A percentile compares a stretch with the other conserved stretches of the same genome.
Conservation (phyloP, 2,797 vertebrate genomes). For the Anguilla obscura region DNA sequence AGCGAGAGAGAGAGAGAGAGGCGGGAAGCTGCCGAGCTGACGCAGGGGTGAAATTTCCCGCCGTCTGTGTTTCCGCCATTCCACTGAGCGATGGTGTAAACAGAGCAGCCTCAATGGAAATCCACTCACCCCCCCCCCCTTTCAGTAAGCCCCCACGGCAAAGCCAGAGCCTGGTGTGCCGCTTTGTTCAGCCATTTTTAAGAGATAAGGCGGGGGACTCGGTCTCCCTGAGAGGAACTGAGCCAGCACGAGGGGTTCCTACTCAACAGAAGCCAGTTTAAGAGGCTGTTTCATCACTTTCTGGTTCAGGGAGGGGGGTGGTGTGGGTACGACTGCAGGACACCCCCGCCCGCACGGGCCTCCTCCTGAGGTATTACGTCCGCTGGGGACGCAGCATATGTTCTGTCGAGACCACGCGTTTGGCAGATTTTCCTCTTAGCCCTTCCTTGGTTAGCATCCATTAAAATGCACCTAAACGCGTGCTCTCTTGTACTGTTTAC, state of each 20-base stretch:
- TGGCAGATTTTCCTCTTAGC: neutral
- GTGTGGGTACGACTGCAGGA: too few relatives aligned
- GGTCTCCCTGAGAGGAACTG: slow-evolving; percentile 49
- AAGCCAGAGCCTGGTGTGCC: neutral
- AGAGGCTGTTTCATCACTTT: slow-evolving; percentile 65
- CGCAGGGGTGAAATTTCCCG: slow-evolving; percentile 40
- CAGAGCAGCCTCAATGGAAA: slow-evolving; percentile 8
- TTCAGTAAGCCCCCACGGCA: neutral
- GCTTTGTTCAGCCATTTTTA: slow-evolving; percentile 13
- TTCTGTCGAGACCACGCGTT: neutral
- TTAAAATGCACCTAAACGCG: slow-evolving; percentile 15
- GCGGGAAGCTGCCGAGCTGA: slow-evolving; percentile 32
- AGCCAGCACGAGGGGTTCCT: slow-evolving; percentile 57
- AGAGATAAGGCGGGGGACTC: slow-evolving; percentile 29
- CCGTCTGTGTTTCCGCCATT: slow-evolving; percentile 35
- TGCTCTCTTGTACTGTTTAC: neutral
- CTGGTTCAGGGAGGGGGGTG: neutral
- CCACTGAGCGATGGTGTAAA: slow-evolving; percentile 9
- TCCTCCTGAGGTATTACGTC: neutral
- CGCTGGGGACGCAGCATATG: neutral
- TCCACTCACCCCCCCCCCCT: neutral
- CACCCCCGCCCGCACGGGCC: neutral
- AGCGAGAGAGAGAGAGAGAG: too few relatives aligned
- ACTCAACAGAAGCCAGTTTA: slow-evolving; percentile 71
- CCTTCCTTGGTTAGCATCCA: neutral